A percentile compares a stretch with the other conserved stretches of the same genome.
phyloP scores from a whole-genome alignment of 2,797 vertebrate species.

The Enteromius anoplus region DNA sequence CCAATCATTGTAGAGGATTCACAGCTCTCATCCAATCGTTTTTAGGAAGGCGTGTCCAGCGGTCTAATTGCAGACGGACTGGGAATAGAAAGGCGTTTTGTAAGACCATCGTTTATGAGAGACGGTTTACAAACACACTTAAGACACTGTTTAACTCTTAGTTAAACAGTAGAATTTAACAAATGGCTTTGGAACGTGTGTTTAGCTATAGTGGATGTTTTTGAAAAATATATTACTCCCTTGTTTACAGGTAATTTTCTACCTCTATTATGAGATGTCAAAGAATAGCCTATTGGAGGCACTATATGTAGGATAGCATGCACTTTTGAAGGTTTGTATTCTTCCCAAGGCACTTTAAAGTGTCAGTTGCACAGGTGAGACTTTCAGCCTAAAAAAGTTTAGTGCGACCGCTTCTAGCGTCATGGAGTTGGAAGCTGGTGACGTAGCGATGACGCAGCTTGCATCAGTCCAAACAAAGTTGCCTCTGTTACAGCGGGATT shows the following conservation, averaged over 20 bases:
- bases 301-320: neutral
- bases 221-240: neutral
- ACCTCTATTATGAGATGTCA: neutral
- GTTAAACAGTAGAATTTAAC: neutral
- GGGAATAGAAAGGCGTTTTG: slow-evolving; percentile 28
- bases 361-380: slow-evolving; percentile 35
- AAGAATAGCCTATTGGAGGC: neutral
- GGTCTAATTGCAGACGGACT: slow-evolving; percentile 36
- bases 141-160: neutral
- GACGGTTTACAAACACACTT: neutral
- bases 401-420: slow-evolving; percentile 29
- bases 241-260: neutral
- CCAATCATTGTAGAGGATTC: slow-evolving; percentile 60
- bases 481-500: slow-evolving; percentile 61
- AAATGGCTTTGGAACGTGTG: neutral
- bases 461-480: slow-evolving; percentile 55
- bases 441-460: slow-evolving; percentile 54
- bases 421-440: slow-evolving; percentile 50
- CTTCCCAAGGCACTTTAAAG: neutral
- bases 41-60: slow-evolving; percentile 34
- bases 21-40: slow-evolving; percentile 54
- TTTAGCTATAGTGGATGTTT: neutral
- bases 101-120: neutral
- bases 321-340: neutral
- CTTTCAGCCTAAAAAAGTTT: slow-evolving; percentile 21